Evolutionary conservation across 2,113 vertebrate species (phyloP).

Genomic region (Crotalus horridus): DNA sequence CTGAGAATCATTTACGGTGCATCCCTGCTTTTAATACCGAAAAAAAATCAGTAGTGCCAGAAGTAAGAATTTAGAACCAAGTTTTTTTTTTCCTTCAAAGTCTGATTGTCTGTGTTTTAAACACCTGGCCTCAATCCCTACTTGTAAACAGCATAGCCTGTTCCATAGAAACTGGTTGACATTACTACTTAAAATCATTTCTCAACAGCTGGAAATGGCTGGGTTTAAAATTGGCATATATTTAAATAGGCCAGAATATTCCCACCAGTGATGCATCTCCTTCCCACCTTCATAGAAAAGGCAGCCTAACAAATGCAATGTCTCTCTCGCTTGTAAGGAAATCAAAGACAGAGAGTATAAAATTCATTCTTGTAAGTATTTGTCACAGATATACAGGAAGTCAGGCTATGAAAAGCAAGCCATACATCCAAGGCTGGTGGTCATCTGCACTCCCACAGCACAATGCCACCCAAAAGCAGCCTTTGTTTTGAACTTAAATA

Average conservation of each 20-base stretch:
- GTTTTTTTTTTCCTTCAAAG: not conserved
- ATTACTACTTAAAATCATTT: not conserved
- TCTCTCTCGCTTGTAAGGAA: not conserved
- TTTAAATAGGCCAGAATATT: not conserved
- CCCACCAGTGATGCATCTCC: not conserved
- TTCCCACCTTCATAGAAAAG: not conserved
- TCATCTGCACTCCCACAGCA: not conserved
- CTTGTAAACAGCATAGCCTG: not conserved
- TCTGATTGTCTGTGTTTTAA: slow-evolving; percentile 29
- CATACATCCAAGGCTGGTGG: slow-evolving; percentile 41
- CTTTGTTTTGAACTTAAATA: slow-evolving; percentile 44
- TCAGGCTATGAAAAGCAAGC: slow-evolving; percentile 52
- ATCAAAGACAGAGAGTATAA: slow-evolving; percentile 38
- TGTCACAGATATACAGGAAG: slow-evolving; percentile 47
- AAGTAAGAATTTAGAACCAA: not conserved
- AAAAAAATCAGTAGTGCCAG: not conserved
- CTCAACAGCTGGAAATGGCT: not conserved
- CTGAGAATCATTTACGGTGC: not conserved
- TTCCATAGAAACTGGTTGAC: not conserved
- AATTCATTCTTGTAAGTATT: slow-evolving; percentile 4
- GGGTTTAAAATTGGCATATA: not conserved
- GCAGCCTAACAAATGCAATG: not conserved
- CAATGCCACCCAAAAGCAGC: slow-evolving; percentile 18
- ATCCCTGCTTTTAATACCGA: not conserved
- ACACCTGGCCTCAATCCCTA: slow-evolving; percentile 44